phyloP scores from a whole-genome alignment of 2,888 invertebrate genomes.

The Apodemia duryi region DNA sequence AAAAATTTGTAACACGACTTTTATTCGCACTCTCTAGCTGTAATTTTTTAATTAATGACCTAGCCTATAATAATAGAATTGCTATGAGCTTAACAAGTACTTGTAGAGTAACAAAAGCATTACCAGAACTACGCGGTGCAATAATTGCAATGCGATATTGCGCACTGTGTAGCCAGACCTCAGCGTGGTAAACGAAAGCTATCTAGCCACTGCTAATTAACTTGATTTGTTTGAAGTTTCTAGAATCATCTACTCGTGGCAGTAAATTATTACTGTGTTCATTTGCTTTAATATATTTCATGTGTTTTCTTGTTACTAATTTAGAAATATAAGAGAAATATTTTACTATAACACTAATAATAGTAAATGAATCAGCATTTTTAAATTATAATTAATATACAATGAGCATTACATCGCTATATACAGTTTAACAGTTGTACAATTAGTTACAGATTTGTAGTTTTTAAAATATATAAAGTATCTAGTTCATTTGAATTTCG shows the following conservation, averaged over 20 bases:
- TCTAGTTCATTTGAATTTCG: too few relatives aligned
- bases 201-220: constrained; percentile 21
- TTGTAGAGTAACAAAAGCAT: not conserved
- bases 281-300: not conserved
- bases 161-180: not conserved
- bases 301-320: not conserved
- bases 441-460: too few relatives aligned
- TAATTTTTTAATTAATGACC: constrained; percentile 59
- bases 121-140: not conserved
- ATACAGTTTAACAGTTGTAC: too few relatives aligned
- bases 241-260: not conserved
- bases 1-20: constrained; percentile 50
- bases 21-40: constrained; percentile 41
- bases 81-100: not conserved
- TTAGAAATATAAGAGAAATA: too few relatives aligned
- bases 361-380: too few relatives aligned
- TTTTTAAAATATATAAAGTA: too few relatives aligned
- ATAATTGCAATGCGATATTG: not conserved
- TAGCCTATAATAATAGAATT: constrained; percentile 34
- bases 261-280: not conserved
- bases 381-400: too few relatives aligned
- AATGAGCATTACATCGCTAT: too few relatives aligned
- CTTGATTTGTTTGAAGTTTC: constrained; percentile 21
- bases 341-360: too few relatives aligned
- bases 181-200: constrained; percentile 16